Evolutionary conservation across 2,888 invertebrate genomes (phyloP).

Genomic region (Parnassius apollo): DNA sequence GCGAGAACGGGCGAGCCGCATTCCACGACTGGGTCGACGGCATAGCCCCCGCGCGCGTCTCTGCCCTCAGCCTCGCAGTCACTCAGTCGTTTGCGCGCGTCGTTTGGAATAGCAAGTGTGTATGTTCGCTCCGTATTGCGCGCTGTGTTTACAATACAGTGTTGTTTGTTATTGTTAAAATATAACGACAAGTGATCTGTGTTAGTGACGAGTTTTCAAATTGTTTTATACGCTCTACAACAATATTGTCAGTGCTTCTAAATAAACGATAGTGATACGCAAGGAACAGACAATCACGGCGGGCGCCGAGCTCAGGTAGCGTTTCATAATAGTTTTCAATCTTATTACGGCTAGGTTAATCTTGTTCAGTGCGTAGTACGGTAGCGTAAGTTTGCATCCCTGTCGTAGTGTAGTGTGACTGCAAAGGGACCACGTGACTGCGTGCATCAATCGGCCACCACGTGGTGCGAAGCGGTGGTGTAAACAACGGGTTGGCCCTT

Average conservation of each 20-base stretch:
- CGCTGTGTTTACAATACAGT: conserved; percentile 73
- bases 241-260: conserved; percentile 36
- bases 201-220: conserved; percentile 55
- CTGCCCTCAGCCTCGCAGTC: conserved; percentile 27
- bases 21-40: conserved; percentile 75
- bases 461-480: conserved; percentile 71
- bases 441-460: conserved; percentile 60
- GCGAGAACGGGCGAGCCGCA: conserved; percentile 73
- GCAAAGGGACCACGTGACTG: conserved; percentile 65
- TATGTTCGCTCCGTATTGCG: conserved; percentile 53
- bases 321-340: conserved; percentile 66
- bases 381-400: conserved; percentile 34
- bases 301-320: conserved; percentile 75
- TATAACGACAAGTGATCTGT: conserved; percentile 55
- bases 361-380: conserved; percentile 41
- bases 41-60: conserved; percentile 55
- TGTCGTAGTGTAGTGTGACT: conserved; percentile 48
- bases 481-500: conserved; percentile 64
- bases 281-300: conserved; percentile 65
- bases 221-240: conserved; percentile 35
- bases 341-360: conserved; percentile 57
- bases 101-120: conserved; percentile 52
- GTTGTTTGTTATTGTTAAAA: conserved; percentile 61
- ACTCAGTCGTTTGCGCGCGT: conserved; percentile 73
- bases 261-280: conserved; percentile 52